Conservation (phyloP, 2,113 vertebrate genomes). For the Ivindomyrus marchei region DNA sequence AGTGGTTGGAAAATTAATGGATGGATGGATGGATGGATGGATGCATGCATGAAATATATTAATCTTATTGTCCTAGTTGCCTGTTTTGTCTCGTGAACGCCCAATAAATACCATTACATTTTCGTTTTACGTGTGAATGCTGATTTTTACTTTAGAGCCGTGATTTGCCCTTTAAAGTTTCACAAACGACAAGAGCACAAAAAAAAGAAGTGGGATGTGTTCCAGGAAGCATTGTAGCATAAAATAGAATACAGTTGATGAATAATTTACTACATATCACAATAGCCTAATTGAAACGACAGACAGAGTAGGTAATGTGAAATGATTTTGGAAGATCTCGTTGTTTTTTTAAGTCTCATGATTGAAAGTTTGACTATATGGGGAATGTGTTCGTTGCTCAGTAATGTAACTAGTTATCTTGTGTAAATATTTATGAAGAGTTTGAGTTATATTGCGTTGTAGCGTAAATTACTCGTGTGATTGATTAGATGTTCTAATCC, state of each 20-base stretch:
- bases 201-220: not conserved
- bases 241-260: not conserved
- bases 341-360: not conserved
- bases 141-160: not conserved
- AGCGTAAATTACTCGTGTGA: not conserved
- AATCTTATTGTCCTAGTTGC: not conserved
- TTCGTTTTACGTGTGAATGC: not conserved
- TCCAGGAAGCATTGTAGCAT: not conserved
- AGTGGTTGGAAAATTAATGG: not conserved
- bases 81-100: not conserved
- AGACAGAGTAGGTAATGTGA: not conserved
- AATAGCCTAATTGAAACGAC: not conserved
- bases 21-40: not conserved
- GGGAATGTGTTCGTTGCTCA: not conserved
- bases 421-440: not conserved
- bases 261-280: not conserved
- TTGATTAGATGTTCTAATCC: not conserved
- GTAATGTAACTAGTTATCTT: not conserved
- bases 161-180: not conserved
- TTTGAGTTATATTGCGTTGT: not conserved
- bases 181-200: not conserved
- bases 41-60: not conserved
- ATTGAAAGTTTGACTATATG: not conserved
- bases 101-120: not conserved
- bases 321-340: not conserved